A percentile compares a stretch with the other conserved stretches of the same genome.
phyloP scores from a whole-genome alignment of 2,888 invertebrate genomes.

The Diplolepis rosae region DNA sequence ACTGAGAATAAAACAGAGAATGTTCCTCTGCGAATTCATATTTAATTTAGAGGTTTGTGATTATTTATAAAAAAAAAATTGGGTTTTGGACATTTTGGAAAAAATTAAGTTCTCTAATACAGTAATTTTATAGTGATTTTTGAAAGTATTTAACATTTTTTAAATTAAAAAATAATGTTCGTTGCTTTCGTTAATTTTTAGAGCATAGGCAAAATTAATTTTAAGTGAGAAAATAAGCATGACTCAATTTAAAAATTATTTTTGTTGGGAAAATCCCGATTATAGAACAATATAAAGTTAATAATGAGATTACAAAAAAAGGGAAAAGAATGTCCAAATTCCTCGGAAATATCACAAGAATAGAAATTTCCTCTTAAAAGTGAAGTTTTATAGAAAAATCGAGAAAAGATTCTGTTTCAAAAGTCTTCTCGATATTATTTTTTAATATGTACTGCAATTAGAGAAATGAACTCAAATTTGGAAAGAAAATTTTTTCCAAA shows the following conservation, averaged over 20 bases:
- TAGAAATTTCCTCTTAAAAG: neutral
- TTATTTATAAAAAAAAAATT: no score
- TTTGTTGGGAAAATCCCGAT: neutral
- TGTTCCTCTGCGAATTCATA: constrained; percentile 66
- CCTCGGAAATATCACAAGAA: neutral
- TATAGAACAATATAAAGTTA: neutral
- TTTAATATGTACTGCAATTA: neutral
- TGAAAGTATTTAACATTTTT: constrained; percentile 21
- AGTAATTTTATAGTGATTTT: neutral
- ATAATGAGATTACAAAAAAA: no score
- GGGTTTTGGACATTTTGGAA: no score
- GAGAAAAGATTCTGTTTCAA: neutral
- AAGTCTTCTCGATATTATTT: neutral
- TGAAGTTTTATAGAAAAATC: neutral
- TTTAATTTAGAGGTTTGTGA: constrained; percentile 52
- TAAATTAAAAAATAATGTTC: constrained; percentile 8
- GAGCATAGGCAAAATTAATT: neutral
- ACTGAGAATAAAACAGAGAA: constrained; percentile 67
- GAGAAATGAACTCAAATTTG: constrained; percentile 18
- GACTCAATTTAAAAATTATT: no score
- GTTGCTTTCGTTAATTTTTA: neutral
- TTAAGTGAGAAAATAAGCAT: neutral
- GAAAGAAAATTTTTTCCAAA: neutral
- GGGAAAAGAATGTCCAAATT: no score
- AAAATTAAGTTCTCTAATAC: no score